Evolutionary conservation across 2,888 invertebrate genomes (phyloP), one percentile per base, ranked within the genome.

Genomic region (Aricia artaxerxes): DNA sequence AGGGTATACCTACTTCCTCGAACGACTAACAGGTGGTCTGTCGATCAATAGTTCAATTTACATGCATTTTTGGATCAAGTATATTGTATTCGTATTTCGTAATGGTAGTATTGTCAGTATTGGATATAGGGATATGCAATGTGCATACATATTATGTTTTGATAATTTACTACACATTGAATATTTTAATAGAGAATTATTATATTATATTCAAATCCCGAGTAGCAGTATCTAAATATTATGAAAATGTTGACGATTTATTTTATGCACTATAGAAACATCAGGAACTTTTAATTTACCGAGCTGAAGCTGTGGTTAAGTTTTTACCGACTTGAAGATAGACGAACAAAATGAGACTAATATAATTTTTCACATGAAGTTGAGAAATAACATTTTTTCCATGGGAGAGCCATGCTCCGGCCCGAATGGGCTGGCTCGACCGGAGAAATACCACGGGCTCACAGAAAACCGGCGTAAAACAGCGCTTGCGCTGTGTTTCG

Each of bases 11-110:
- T 81, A 80, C 80, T 82, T 82, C 82, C 81, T 78, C 78, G 81
- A 82, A 82, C 73, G 79, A 79, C 73, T 73, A 82, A 84, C 84
- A 85, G 85, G 84, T 85, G 85, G 83, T 80, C 83, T 80, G 57
- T 82, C 82, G 81, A 82, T 84, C 82, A 82, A 83, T 80, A 79
- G 31, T 78, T 61, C 75, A 49, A 79, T 79, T 79, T 75, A 79
- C 64, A 79, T 79, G 53, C 79, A 44, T 75, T 75, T 61, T 75
- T 75, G 31, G 49, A 60, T n/a, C 6, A 13, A 35, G 69, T 13
- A 13, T 40, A 24, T 31, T 60, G 73, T 73, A 72, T 61, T 57
- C 60, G 31, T 40, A 73, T 31, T 78, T 72, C 53, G 61, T 73
- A 60, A 78, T 73, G 60, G 60, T 24, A 13, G 60, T 57, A 49